A percentile compares a stretch with the other conserved stretches of the same genome.
Evolutionary conservation across 2,797 vertebrate species (phyloP).

Genomic region (Pipistrellus pygmaeus): DNA sequence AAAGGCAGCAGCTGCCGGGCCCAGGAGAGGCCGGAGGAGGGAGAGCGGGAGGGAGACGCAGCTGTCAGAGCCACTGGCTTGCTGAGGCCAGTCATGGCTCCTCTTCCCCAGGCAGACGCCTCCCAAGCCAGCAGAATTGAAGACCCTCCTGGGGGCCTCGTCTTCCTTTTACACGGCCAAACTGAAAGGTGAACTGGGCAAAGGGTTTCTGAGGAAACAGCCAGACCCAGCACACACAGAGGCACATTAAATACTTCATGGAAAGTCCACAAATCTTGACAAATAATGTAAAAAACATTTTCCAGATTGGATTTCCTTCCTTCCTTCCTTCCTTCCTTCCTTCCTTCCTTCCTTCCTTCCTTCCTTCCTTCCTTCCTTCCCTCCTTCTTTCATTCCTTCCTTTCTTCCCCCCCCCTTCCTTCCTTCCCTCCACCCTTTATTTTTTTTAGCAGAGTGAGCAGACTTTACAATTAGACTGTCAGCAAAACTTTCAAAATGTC

Average conservation of each 20-base stretch:
- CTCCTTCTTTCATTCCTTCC: not conserved
- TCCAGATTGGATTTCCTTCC: conserved; percentile 6
- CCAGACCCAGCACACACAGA: not conserved
- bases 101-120: conserved; percentile 61
- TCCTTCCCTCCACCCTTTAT: not conserved
- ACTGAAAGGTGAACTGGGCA: conserved; percentile 17
- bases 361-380: too few relatives aligned
- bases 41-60: conserved; percentile 55
- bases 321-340: too few relatives aligned
- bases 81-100: conserved; percentile 51
- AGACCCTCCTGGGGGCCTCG: not conserved
- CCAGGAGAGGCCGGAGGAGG: conserved; percentile 73
- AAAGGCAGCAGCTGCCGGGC: conserved; percentile 47
- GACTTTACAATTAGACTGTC: conserved; percentile 55
- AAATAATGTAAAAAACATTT: conserved; percentile 42
- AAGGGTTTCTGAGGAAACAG: not conserved
- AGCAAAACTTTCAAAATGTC: conserved; percentile 34
- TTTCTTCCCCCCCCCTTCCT: not conserved
- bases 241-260: conserved; percentile 14
- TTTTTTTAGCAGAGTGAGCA: conserved; percentile 1
- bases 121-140: conserved; percentile 10
- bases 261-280: conserved; percentile 38
- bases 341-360: too few relatives aligned
- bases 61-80: conserved; percentile 51
- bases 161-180: not conserved